phyloP scores from a whole-genome alignment of 2,888 invertebrate genomes.

The Eudemis profundana region DNA sequence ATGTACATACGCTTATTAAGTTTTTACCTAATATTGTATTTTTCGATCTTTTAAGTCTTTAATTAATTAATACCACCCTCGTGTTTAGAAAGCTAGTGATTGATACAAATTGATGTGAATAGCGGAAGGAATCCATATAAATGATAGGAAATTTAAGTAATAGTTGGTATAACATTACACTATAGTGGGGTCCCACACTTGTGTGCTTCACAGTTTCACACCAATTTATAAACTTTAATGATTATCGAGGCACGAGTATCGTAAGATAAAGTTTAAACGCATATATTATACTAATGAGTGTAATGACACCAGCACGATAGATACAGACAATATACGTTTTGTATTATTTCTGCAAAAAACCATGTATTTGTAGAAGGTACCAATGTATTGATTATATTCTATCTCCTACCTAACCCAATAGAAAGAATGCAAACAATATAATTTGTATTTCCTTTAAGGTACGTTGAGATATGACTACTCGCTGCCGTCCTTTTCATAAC shows the following conservation, averaged over 20 bases:
- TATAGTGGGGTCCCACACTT: constrained; percentile 14
- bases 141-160: constrained; percentile 32
- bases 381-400: background rate
- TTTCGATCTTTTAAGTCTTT: background rate
- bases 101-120: constrained; percentile 33
- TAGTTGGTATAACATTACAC: constrained; percentile 31
- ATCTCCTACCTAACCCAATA: background rate
- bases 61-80: constrained; percentile 46
- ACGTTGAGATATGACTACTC: constrained; percentile 19
- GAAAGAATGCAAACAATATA: background rate
- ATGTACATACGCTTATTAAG: background rate
- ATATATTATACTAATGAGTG: background rate
- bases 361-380: background rate
- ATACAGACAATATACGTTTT: too few species aligned
- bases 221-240: background rate
- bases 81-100: constrained; percentile 17
- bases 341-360: too few species aligned
- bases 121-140: constrained; percentile 38
- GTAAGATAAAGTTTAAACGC: constrained; percentile 5
- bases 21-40: too few species aligned
- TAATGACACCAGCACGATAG: background rate
- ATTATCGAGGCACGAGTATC: background rate
- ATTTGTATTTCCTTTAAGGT: background rate
- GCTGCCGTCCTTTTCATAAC: background rate
- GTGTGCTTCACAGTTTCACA: constrained; percentile 3